Evolutionary conservation across 2,113 vertebrate species (phyloP).

Genomic region (Chamaea fasciata): DNA sequence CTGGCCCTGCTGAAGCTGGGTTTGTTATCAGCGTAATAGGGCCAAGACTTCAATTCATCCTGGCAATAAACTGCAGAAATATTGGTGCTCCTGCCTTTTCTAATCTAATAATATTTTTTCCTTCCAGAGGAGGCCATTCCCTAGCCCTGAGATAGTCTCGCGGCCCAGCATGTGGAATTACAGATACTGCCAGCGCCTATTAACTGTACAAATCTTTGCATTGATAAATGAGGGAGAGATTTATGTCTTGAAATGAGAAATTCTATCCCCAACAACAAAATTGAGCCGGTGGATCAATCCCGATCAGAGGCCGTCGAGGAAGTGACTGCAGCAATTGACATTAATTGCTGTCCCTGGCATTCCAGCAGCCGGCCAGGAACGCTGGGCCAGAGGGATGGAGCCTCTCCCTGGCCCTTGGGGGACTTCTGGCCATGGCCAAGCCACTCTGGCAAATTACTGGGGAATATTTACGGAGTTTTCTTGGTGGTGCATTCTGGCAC

Average conservation of each 20-base stretch:
- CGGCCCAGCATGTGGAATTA: not conserved
- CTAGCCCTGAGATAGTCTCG: not conserved
- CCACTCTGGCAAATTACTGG: not conserved
- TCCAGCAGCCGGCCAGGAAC: not conserved
- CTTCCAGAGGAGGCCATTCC: not conserved
- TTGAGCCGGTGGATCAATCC: not conserved
- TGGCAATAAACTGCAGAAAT: constrained; percentile 39
- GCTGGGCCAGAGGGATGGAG: not conserved
- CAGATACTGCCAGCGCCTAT: not conserved
- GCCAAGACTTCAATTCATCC: constrained; percentile 46
- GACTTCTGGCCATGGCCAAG: not conserved
- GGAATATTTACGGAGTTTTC: not conserved
- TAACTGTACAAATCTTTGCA: constrained; percentile 32
- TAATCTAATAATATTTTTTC: constrained; percentile 25
- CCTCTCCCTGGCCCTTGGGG: not conserved
- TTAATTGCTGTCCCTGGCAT: not conserved
- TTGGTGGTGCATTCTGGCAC: not conserved
- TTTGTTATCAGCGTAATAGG: constrained; percentile 51
- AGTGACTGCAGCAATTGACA: not conserved
- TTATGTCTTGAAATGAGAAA: constrained; percentile 28
- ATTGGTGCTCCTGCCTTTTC: not conserved
- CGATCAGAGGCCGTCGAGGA: not conserved
- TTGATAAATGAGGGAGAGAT: constrained; percentile 33
- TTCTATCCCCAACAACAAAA: constrained; percentile 6
- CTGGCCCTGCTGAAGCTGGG: not conserved